Percentiles rank a stretch among this genome's conserved stretches.
Evolutionary conservation across 2,113 vertebrate genomes (phyloP).

Genomic region (Hassar affinis): DNA sequence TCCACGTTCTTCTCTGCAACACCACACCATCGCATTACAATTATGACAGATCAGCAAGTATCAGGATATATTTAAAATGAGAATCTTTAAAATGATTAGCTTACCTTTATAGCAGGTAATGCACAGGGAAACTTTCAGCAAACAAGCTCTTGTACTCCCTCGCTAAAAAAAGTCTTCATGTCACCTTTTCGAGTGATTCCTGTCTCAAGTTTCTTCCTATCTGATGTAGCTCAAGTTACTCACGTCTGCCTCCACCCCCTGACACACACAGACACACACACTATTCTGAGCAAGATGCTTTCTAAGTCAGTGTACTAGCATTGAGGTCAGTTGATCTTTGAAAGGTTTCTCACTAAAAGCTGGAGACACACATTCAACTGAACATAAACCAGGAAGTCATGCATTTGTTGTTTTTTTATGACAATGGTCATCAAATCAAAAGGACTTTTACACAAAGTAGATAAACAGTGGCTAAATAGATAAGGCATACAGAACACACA

Average conservation of each 20-base stretch:
- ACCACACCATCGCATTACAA: background rate
- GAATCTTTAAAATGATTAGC: background rate
- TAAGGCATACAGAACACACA: background rate
- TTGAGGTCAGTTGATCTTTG: background rate
- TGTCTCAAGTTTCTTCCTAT: background rate
- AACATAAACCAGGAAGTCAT: background rate
- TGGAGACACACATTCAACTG: background rate
- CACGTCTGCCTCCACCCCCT: slow-evolving; percentile 7
- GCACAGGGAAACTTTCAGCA: background rate
- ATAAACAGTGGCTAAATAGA: background rate
- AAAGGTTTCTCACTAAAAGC: background rate
- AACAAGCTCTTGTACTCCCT: background rate
- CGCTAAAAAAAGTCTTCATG: background rate
- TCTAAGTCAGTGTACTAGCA: background rate
- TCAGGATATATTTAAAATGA: background rate
- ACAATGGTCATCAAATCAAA: background rate
- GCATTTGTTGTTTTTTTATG: background rate
- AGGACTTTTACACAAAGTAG: background rate
- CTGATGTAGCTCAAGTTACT: slow-evolving; percentile 30
- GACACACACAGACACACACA: background rate
- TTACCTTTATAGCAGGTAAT: background rate
- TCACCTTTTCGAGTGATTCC: background rate
- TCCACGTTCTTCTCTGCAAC: background rate
- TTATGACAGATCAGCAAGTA: background rate
- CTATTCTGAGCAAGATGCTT: background rate